Evolutionary conservation across 2,113 vertebrate species (phyloP), one percentile per base, ranked within the genome.

Genomic region (Calyptomena viridis): DNA sequence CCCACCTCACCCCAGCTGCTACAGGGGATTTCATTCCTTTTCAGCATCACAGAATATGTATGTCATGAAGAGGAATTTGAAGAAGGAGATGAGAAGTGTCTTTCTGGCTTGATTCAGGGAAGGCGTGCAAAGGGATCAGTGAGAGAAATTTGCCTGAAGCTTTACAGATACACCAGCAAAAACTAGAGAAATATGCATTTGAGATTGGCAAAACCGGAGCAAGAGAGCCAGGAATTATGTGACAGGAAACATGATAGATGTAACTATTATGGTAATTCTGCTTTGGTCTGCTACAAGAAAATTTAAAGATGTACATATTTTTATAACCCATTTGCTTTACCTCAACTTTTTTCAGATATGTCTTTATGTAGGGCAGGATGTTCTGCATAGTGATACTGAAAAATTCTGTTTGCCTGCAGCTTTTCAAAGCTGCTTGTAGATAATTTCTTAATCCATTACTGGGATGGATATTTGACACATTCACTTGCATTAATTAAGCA

Each of bases 381-480:
- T 96, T 96, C 76, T 90, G 85, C 83, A 81, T 49, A 89, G 56
- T 52, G 46, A 84, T 85, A 68, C 39, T 44, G 86, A 91, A 67
- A 96, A 93, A 95, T 92, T 95, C 87, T 91, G 67, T 94, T 96
- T 95, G 73, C 94, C 84, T 94, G 91, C 80, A 97, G 90, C 86
- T 96, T 95, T 85, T 47, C n/a, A 76, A 92, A 84, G 67, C 71
- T 87, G 60, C 64, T 75, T 85, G 83, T 50, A 87, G 85, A 96
- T 95, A 95, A 92, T 95, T 95, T 97, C 86, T 82, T 94, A 95
- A 95, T 87, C 86, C 85, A 89, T 94, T 96, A 95, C 69, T 30
- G 67, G 55, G 64, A 93, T 81, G 60, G 72, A 59, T 86, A 87
- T 90, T 85, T 95, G 90, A 96, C 84, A 95, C 24, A 81, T 94